Percentiles rank a stretch among this genome's conserved stretches.
phyloP scores from a whole-genome alignment of 2,797 vertebrate species.

The Danio choprae region DNA sequence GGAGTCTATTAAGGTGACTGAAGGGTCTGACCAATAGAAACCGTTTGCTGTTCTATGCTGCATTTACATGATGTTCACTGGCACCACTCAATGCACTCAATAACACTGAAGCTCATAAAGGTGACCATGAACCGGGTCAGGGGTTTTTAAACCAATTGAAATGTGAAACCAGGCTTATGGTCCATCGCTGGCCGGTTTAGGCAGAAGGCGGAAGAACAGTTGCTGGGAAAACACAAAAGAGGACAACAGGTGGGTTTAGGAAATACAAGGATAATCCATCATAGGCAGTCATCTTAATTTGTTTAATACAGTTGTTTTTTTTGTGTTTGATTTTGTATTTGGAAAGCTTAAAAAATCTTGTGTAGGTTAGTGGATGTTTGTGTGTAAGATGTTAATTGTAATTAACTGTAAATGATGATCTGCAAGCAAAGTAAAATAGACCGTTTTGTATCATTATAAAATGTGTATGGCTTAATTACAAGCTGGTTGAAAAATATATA shows the following conservation, averaged over 20 bases:
- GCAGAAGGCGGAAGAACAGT: conserved; percentile 18
- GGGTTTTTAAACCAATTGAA: background rate
- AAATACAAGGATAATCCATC: background rate
- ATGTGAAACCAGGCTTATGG: background rate
- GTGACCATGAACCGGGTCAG: background rate
- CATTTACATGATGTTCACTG: background rate
- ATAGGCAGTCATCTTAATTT: too few species aligned
- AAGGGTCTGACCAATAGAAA: background rate
- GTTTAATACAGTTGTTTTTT: background rate
- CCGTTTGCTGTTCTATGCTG: background rate
- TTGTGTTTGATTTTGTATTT: too few species aligned
- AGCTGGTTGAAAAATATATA: background rate
- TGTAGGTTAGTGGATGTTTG: background rate
- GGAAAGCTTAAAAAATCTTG: background rate
- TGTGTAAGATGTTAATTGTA: background rate
- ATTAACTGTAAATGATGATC: too few species aligned
- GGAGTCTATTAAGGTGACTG: background rate
- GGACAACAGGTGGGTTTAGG: conserved; percentile 54
- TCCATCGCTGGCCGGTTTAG: conserved; percentile 22
- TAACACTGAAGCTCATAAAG: background rate
- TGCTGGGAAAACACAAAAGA: conserved; percentile 29
- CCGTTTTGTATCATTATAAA: background rate
- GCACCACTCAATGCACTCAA: background rate
- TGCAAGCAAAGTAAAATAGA: background rate
- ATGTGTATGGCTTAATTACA: background rate